phyloP scores from a whole-genome alignment of 2,888 invertebrate species.

The Drosophila atripex region DNA sequence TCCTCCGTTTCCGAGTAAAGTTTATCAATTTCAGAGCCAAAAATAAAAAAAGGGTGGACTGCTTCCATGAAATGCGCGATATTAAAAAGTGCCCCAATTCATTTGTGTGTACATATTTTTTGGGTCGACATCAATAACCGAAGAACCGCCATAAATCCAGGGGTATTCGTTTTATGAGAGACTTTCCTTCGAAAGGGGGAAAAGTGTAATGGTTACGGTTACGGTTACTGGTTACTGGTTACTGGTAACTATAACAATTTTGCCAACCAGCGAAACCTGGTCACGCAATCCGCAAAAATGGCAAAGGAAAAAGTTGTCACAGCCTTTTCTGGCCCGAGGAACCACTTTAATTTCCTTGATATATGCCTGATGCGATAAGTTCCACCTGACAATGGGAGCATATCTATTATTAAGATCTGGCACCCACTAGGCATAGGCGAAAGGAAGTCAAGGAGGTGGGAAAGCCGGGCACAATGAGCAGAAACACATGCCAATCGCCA shows the following conservation, averaged over 20 bases:
- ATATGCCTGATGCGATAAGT: conserved; percentile 65
- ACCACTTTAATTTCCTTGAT: conserved; percentile 67
- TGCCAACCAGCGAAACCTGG: conserved; percentile 21
- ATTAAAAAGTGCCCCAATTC: conserved; percentile 30
- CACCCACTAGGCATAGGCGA: conserved; percentile 45
- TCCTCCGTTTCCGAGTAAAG: conserved; percentile 10
- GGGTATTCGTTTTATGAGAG: conserved; percentile 40
- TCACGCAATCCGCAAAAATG: conserved; percentile 28
- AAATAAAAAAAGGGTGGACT: not conserved
- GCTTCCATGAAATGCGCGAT: conserved; percentile 12
- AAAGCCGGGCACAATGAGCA: conserved; percentile 45
- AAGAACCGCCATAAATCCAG: conserved; percentile 57
- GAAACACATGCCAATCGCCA: conserved; percentile 73
- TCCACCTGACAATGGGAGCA: conserved; percentile 63
- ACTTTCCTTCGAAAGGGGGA: not conserved
- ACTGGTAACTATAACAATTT: conserved; percentile 39
- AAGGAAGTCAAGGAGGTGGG: conserved; percentile 1
- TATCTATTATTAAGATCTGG: conserved; percentile 72
- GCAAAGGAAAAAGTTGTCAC: conserved; percentile 23
- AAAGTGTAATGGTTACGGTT: conserved; percentile 1
- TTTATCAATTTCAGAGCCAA: conserved; percentile 13
- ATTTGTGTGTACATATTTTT: conserved; percentile 22
- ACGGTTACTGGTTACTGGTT: conserved; percentile 25
- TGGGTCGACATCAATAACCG: conserved; percentile 51
- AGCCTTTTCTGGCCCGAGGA: conserved; percentile 1